Conservation (phyloP, 2,888 invertebrate species). For the Tortrix viridana region DNA sequence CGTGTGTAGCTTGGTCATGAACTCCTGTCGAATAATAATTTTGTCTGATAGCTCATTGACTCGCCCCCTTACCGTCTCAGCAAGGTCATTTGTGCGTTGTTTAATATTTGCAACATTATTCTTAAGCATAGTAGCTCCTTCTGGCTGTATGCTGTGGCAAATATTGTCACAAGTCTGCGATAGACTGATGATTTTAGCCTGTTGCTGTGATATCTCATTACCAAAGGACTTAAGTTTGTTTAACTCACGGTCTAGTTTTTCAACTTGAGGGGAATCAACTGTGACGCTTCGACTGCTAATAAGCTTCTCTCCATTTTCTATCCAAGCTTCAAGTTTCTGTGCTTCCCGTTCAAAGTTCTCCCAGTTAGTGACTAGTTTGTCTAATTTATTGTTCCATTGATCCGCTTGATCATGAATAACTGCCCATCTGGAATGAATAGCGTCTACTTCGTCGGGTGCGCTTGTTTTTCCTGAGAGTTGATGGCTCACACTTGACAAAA, state of each 20-base stretch:
- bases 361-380: constrained; percentile 92
- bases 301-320: constrained; percentile 86
- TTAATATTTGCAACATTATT: constrained; percentile 90
- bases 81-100: constrained; percentile 88
- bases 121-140: constrained; percentile 89
- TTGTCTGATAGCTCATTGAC: constrained; percentile 93
- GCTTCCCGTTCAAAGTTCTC: constrained; percentile 91
- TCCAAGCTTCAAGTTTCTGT: constrained; percentile 91
- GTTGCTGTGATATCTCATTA: constrained; percentile 93
- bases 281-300: constrained; percentile 84
- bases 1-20: constrained; percentile 90
- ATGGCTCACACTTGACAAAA: constrained; percentile 89
- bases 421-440: constrained; percentile 93
- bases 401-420: constrained; percentile 91
- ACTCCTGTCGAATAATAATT: constrained; percentile 92
- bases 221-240: constrained; percentile 91
- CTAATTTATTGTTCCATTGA: constrained; percentile 91
- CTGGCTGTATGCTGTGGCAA: constrained; percentile 89
- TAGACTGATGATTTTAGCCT: constrained; percentile 91
- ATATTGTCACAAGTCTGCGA: constrained; percentile 92
- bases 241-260: constrained; percentile 90
- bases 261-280: constrained; percentile 88
- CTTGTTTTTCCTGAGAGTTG: constrained; percentile 90
- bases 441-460: constrained; percentile 93
- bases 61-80: constrained; percentile 89